These are phyloP conservation scores for Sminthopsis crassicaudata DNA, from an alignment of 2,113 vertebrate genomes.

Conservation along the genomic window DNA sequence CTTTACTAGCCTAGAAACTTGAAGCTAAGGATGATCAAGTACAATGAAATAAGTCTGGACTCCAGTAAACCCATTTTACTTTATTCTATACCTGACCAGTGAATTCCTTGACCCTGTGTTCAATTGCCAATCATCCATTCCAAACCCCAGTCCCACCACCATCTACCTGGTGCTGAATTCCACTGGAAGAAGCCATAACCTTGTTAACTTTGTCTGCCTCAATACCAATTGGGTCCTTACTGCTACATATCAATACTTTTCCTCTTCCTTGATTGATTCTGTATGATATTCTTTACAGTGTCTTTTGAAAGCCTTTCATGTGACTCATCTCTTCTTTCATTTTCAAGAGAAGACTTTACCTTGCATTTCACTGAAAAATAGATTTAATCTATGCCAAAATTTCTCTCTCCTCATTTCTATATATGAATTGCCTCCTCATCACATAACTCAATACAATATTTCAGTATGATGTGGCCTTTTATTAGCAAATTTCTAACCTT, in stretches of 20 bases:
- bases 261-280: not conserved
- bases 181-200: not conserved
- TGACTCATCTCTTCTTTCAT: not conserved
- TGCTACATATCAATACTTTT: not conserved
- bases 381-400: not conserved
- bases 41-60: not conserved
- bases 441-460: not conserved
- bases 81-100: not conserved
- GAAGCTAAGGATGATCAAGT: not conserved
- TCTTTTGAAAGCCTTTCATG: not conserved
- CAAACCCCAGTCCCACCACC: not conserved
- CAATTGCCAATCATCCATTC: not conserved
- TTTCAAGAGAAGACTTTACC: not conserved
- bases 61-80: not conserved
- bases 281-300: not conserved
- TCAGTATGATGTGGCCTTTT: not conserved
- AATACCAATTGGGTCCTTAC: not conserved
- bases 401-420: not conserved
- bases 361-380: not conserved
- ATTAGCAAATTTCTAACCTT: not conserved
- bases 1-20: not conserved
- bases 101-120: not conserved
- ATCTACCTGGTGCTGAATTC: not conserved
- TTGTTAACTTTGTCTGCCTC: not conserved
- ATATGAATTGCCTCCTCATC: no score